These are phyloP conservation scores for Hemibagrus wyckioides DNA, from an alignment of 2,113 vertebrate genomes.

Conservation along the genomic window DNA sequence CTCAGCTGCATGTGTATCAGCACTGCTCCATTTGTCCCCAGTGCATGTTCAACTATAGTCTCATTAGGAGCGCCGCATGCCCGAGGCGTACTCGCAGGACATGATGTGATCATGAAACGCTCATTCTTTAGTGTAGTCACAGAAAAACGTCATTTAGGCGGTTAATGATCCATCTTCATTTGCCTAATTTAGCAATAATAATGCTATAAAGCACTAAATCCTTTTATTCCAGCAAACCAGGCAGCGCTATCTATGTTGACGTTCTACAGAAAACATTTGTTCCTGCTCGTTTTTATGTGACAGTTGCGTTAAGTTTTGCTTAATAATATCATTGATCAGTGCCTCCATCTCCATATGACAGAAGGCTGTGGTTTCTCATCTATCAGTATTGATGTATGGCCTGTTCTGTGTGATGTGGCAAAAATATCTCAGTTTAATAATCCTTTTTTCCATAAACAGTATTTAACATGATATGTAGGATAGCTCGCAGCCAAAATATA, in stretches of 20 bases:
- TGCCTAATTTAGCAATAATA: conserved; percentile 4
- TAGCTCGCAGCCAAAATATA: not conserved
- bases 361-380: not conserved
- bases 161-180: not conserved
- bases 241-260: not conserved
- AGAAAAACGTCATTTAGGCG: not conserved
- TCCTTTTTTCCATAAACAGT: too few relatives aligned
- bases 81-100: not conserved
- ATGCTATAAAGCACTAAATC: conserved; percentile 10
- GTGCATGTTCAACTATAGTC: not conserved
- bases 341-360: not conserved
- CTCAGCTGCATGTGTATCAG: conserved; percentile 20
- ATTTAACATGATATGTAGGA: not conserved
- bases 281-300: not conserved
- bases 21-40: conserved; percentile 22
- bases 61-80: not conserved
- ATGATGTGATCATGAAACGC: not conserved
- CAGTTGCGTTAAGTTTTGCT: not conserved
- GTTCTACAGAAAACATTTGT: not conserved
- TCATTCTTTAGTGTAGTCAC: not conserved
- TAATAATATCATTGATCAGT: not conserved
- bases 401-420: not conserved
- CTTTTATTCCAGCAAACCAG: conserved; percentile 13
- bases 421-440: not conserved
- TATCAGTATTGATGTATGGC: not conserved